phyloP scores from a whole-genome alignment of 1,140 invertebrate species.

The Brachystomella parvula region DNA sequence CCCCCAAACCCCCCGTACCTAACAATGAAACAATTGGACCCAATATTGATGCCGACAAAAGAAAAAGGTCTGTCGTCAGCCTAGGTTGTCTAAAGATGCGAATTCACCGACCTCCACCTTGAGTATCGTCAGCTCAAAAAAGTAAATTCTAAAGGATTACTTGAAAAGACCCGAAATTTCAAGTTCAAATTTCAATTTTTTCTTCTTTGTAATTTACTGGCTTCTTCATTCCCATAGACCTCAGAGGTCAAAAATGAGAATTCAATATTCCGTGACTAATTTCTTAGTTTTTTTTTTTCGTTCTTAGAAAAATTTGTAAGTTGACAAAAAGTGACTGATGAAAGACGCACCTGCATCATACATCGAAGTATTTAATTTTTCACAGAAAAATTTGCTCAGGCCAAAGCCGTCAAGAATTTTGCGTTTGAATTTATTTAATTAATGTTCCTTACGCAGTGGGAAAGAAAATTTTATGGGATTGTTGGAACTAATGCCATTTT shows the following conservation, averaged over 20 bases:
- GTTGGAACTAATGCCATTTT: too few species aligned
- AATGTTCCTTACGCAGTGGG: too few species aligned
- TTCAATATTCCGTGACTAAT: neutral
- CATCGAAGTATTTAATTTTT: too few species aligned
- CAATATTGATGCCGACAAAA: neutral
- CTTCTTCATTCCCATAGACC: conserved; percentile 2
- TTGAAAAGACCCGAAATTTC: neutral
- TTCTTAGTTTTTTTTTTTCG: too few species aligned
- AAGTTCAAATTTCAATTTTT: neutral
- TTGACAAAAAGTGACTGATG: too few species aligned
- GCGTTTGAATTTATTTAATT: too few species aligned
- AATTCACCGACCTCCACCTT: neutral
- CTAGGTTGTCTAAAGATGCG: neutral
- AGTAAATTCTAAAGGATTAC: neutral
- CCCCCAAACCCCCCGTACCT: neutral
- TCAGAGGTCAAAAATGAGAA: neutral
- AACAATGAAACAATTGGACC: neutral
- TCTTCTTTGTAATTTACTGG: conserved; percentile 2
- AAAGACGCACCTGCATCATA: too few species aligned
- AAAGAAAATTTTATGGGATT: too few species aligned
- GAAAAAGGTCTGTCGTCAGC: neutral
- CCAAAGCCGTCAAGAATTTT: too few species aligned
- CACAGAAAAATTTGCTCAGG: too few species aligned
- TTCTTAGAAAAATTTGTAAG: too few species aligned
- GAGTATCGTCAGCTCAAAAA: neutral